Percentiles rank a stretch among this genome's conserved stretches.
Evolutionary conservation across 2,113 vertebrate species (phyloP).

Genomic region (Corythoichthys haematopterus): DNA sequence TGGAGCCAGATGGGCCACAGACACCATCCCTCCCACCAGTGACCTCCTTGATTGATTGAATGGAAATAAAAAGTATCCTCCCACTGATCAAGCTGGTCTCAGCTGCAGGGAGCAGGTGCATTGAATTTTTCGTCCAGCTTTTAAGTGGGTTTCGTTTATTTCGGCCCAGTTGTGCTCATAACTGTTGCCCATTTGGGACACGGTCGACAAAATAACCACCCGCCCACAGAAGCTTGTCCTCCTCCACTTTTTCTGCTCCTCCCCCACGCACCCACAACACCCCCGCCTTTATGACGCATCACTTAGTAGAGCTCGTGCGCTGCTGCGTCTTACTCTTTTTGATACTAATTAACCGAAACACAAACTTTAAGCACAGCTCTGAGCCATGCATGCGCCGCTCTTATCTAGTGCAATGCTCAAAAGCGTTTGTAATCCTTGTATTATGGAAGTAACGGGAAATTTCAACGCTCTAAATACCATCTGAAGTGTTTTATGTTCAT

Average conservation of each 20-base stretch:
- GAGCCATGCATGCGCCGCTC: conserved; percentile 29
- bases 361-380: conserved; percentile 39
- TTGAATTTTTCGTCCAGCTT: conserved; percentile 38
- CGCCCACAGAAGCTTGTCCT: conserved; percentile 35
- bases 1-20: conserved; percentile 37
- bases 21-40: conserved; percentile 23
- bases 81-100: conserved; percentile 36
- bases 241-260: conserved; percentile 30
- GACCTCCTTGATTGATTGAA: conserved; percentile 36
- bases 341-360: conserved; percentile 42
- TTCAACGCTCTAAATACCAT: conserved; percentile 20
- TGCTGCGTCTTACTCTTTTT: conserved; percentile 15
- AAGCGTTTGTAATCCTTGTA: conserved; percentile 30
- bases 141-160: conserved; percentile 24
- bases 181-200: conserved; percentile 37
- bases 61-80: conserved; percentile 48
- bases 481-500: conserved; percentile 14
- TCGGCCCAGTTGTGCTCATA: conserved; percentile 36
- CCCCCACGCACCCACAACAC: conserved; percentile 27
- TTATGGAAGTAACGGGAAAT: conserved; percentile 11
- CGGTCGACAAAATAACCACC: conserved; percentile 22
- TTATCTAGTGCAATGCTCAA: conserved; percentile 25
- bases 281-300: conserved; percentile 21
- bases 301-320: conserved; percentile 27
- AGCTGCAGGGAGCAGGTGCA: conserved; percentile 55